Conservation (phyloP, 2,888 invertebrate species). For the Drosophila antonietae region DNA sequence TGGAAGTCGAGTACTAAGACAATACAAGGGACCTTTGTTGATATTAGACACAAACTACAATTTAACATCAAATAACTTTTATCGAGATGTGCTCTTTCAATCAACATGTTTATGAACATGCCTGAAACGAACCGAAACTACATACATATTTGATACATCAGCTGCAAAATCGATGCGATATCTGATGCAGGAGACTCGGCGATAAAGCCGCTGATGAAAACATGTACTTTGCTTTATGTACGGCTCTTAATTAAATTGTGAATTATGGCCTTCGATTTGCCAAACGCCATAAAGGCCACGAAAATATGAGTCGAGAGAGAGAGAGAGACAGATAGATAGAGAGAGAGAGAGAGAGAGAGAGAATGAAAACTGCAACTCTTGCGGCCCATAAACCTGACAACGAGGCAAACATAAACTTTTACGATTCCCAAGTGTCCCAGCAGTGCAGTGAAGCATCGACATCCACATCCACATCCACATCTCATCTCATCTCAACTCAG, state of each 20-base stretch:
- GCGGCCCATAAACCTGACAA: constrained; percentile 66
- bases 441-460: constrained; percentile 19
- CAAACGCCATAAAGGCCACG: constrained; percentile 76
- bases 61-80: constrained; percentile 8
- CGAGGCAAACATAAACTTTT: constrained; percentile 71
- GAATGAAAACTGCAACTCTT: constrained; percentile 46
- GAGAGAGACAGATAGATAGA: neutral
- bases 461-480: constrained; percentile 10
- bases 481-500: constrained; percentile 12
- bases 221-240: constrained; percentile 58
- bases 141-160: constrained; percentile 50
- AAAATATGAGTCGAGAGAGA: constrained; percentile 68
- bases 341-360: neutral
- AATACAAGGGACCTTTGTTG: constrained; percentile 5
- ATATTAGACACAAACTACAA: neutral
- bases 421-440: constrained; percentile 56
- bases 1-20: constrained; percentile 17
- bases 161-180: constrained; percentile 3
- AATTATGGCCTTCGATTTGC: constrained; percentile 78
- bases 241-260: constrained; percentile 81
- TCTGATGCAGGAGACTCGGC: constrained; percentile 15
- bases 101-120: constrained; percentile 3
- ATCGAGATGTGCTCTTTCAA: constrained; percentile 1
- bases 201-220: constrained; percentile 41
- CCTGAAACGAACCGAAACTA: constrained; percentile 6